Conservation (phyloP, 2,113 vertebrate genomes). For the Bujurquina vittata region DNA sequence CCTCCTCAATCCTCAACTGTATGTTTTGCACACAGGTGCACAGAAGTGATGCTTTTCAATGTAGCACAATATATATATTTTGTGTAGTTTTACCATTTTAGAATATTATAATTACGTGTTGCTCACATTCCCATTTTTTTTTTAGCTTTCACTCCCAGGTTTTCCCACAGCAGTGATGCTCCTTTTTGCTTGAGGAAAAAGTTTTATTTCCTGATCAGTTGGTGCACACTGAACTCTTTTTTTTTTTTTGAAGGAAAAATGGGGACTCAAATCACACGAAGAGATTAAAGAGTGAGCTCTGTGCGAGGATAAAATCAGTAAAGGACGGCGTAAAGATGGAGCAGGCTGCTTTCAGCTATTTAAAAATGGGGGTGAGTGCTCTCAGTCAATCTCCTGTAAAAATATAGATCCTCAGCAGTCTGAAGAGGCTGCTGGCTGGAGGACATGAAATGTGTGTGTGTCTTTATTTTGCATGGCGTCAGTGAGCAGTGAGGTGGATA, state of each 20-base stretch:
- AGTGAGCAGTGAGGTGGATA: slow-evolving; percentile 61
- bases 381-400: slow-evolving; percentile 39
- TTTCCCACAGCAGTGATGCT: neutral
- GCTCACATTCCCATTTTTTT: too few relatives aligned
- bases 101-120: too few relatives aligned
- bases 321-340: neutral
- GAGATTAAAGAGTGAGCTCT: neutral
- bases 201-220: fast-evolving
- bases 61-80: too few relatives aligned
- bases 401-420: slow-evolving; percentile 46
- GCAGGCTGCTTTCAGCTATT: neutral
- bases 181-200: neutral
- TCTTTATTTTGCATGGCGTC: slow-evolving; percentile 46
- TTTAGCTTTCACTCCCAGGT: neutral
- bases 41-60: neutral
- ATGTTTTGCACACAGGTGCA: neutral
- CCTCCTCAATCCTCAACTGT: neutral
- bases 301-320: neutral
- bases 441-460: slow-evolving; percentile 9
- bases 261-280: neutral
- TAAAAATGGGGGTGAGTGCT: slow-evolving; percentile 30
- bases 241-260: neutral
- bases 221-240: neutral
- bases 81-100: too few relatives aligned
- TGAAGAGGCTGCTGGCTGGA: slow-evolving; percentile 6